Percentiles rank a stretch among this genome's conserved stretches.
Conservation (phyloP, 2,888 invertebrate species). For the Villa cingulata region DNA sequence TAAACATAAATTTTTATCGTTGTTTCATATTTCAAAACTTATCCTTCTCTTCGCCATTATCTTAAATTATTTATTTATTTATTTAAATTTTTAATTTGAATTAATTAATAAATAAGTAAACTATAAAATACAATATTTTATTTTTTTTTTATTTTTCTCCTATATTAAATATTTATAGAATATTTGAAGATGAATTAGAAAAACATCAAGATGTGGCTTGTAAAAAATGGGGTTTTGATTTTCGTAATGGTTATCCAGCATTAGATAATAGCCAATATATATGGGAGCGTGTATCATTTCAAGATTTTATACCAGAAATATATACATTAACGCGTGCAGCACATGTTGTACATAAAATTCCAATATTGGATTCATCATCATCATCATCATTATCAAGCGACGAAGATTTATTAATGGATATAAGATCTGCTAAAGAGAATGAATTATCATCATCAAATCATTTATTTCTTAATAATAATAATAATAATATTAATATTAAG, state of each 20-base stretch:
- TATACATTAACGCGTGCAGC: conserved; percentile 35
- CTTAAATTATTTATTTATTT: too few relatives aligned
- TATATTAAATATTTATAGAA: too few relatives aligned
- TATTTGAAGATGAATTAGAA: conserved; percentile 28
- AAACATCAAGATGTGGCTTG: conserved; percentile 48
- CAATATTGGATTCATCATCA: conserved; percentile 15
- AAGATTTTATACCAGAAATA: conserved; percentile 32
- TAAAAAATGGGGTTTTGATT: conserved; percentile 35
- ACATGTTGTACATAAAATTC: conserved; percentile 25
- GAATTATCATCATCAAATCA: conserved; percentile 15
- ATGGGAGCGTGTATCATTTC: conserved; percentile 32
- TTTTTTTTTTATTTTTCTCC: too few relatives aligned
- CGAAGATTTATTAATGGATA: conserved; percentile 24
- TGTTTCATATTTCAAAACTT: too few relatives aligned
- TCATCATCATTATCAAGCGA: too few relatives aligned
- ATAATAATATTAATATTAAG: too few relatives aligned
- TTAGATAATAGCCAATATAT: conserved; percentile 22
- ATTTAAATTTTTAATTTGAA: too few relatives aligned
- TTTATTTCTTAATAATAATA: too few relatives aligned
- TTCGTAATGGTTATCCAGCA: conserved; percentile 29
- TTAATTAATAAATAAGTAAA: too few relatives aligned
- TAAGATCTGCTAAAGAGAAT: conserved; percentile 21
- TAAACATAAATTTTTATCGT: too few relatives aligned
- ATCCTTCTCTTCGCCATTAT: too few relatives aligned
- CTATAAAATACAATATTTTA: too few relatives aligned